Evolutionary conservation across 2,888 invertebrate species (phyloP), one percentile per base, ranked within the genome.

Genomic region (Seira musarum): DNA sequence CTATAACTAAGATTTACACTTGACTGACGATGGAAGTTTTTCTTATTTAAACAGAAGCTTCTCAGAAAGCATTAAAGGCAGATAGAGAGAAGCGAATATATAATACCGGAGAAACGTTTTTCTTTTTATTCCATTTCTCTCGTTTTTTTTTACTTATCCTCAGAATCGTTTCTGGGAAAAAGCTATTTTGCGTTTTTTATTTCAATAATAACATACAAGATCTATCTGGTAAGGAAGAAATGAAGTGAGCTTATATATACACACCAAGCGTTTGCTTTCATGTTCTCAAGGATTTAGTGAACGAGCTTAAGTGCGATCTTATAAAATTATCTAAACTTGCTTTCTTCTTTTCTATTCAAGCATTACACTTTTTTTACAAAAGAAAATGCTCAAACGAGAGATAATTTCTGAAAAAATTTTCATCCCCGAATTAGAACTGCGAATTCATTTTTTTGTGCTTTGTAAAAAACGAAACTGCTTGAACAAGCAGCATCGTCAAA

Each of bases 1-100:
- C n/a, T n/a, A n/a, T n/a, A n/a, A n/a, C 30, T 13, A 65, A 30
- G 65, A 73, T 57, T 73, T 53, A 73, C 66, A 53, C 73, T 73
- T 73, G 66, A 73, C 63, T 71, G 40, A 40, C 6, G 40, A 13
- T 40, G 6, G 40, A 40, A 40, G n/a, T 40, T 40, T 40, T 40
- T 40, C 40, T n/a, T n/a, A n/a, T n/a, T n/a, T n/a, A n/a, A 13
- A 13, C 6, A 40, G 40, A 40, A 8, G 13, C 40, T 40, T 40
- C 40, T 40, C 40, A 40, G 40, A 40, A 40, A 40, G 13, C 40
- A 40, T 40, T 40, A 40, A 40, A 40, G 13, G 40, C 40, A 40
- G 40, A 40, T 40, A 40, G 40, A 40, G 13, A 40, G 13, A n/a
- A n/a, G n/a, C n/a, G n/a, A n/a, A n/a, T n/a, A n/a, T n/a, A n/a